phyloP scores from a whole-genome alignment of 2,113 vertebrate genomes.

The Vulpes ferrilata region DNA sequence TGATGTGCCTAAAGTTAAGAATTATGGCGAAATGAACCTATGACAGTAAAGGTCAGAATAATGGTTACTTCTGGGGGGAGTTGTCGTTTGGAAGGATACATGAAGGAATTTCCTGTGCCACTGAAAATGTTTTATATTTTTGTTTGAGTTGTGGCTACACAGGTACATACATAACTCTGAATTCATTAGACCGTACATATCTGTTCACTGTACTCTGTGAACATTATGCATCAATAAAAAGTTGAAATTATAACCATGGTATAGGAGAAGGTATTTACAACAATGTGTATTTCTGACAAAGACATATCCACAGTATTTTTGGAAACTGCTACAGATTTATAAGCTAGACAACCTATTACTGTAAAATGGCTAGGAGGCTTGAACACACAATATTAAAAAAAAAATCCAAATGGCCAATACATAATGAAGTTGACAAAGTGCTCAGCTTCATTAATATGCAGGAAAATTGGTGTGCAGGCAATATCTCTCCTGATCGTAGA shows the following conservation, averaged over 20 bases:
- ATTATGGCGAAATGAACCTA: not conserved
- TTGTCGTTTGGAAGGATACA: not conserved
- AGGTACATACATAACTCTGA: not conserved
- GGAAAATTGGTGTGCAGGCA: not conserved
- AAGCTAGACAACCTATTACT: not conserved
- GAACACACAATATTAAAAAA: not conserved
- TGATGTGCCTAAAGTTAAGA: not conserved
- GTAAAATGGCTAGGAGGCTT: not conserved
- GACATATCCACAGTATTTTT: not conserved
- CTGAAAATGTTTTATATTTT: not conserved
- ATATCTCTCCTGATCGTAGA: not conserved
- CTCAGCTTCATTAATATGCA: not conserved
- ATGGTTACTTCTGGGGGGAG: not conserved
- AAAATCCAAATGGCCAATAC: not conserved
- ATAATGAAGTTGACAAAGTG: not conserved
- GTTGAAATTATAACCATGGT: not conserved
- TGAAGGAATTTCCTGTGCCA: not conserved
- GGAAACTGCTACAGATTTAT: not conserved
- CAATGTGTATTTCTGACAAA: not conserved
- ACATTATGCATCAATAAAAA: not conserved
- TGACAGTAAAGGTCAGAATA: not conserved
- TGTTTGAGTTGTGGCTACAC: not conserved
- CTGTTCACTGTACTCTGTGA: not conserved
- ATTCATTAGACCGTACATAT: not conserved
- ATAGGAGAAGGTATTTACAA: not conserved